Evolutionary conservation across 2,888 invertebrate species (phyloP).

Genomic region (Aphrophora alni): DNA sequence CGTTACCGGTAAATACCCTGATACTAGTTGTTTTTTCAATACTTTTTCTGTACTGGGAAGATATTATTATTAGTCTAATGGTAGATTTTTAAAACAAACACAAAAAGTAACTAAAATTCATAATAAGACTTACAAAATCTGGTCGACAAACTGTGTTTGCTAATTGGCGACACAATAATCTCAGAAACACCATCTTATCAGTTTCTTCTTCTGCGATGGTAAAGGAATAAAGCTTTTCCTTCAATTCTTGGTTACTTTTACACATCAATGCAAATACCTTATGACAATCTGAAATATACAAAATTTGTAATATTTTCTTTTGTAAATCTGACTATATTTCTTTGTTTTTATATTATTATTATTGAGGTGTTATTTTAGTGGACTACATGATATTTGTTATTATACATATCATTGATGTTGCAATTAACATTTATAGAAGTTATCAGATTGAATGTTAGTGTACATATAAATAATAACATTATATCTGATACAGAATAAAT

Average conservation of each 20-base stretch:
- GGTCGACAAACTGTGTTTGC: conserved; percentile 92
- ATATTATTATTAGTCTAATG: too few species aligned
- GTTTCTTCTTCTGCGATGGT: conserved; percentile 83
- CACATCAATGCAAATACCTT: conserved; percentile 90
- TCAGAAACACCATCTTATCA: conserved; percentile 82
- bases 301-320: not conserved
- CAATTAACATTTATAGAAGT: too few species aligned
- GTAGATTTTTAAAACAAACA: too few species aligned
- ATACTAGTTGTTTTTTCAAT: too few species aligned
- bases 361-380: not conserved
- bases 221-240: conserved; percentile 88
- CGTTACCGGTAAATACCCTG: too few species aligned
- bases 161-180: conserved; percentile 86
- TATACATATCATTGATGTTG: too few species aligned
- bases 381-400: too few species aligned
- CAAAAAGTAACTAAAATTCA: too few species aligned
- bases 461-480: too few species aligned
- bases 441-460: too few species aligned
- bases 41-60: too few species aligned
- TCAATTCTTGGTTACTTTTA: conserved; percentile 82
- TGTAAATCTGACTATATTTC: not conserved
- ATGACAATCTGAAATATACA: conserved; percentile 71
- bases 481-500: too few species aligned
- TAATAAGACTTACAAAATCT: conserved; percentile 89
- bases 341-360: not conserved